Base-by-base conservation (phyloP, 2,113 vertebrate species). In the Calypte anna region DNA sequence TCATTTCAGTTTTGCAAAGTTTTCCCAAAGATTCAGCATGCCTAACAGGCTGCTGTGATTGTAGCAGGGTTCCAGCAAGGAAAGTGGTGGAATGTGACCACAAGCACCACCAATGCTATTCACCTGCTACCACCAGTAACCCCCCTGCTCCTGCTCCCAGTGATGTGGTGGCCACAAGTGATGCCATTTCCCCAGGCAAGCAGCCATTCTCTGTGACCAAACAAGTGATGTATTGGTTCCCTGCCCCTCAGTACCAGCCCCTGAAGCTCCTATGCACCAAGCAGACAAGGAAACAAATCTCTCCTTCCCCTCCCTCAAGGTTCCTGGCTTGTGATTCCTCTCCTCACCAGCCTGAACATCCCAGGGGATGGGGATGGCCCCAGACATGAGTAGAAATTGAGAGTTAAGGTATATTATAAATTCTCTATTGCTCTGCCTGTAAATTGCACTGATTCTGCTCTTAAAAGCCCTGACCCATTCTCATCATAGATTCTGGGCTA, bases 181-280 rank as follows among this genome's bases (percentile, higher is more conserved):
- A 43, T 1, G 2, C 5, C 23, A 24, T 46, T 8, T 28, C 5
- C 20, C 15, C 11, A 28, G 5, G 12, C 25, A 40, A 27, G 38
- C 38, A 46, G 38, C 38, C 21, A 1, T 10, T 53, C 24, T 9
- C 12, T 31, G 13, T 14, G 21, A 30, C 43, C 0, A 0, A 28
- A 18, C 1, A 0, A 9, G 25, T 66, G 17, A 43, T 1, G 1
- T 40, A n/a, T 30, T 57, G 3, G 0, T 18, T 48, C 11, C 11
- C 14, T n/a, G 27, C 18, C 19, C 14, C 57, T 48, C 27, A 9
- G 27, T 22, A 48, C 25, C 22, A 62, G 64, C 15, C 31, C 48
- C 31, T 36, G 31, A 83, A 54, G 38, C 25, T 55, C 38, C 69
- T 11, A 21, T 25, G 27, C 50, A 76, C 33, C 72, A 30, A 51